phyloP scores from a whole-genome alignment of 2,888 invertebrate genomes.

The Mythimna albipuncta region DNA sequence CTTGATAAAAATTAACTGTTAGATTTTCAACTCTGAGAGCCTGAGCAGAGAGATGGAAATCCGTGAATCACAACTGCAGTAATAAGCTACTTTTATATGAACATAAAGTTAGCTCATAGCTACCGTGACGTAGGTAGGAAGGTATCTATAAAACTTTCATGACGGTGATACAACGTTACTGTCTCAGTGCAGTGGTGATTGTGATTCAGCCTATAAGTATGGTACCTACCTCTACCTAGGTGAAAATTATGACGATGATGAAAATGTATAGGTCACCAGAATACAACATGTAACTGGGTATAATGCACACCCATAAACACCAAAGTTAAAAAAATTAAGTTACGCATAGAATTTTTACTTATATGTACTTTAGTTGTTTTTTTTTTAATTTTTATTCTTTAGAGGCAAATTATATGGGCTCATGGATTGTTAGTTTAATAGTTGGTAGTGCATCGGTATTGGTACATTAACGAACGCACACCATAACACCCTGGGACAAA shows the following conservation, averaged over 20 bases:
- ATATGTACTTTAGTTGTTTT: no score
- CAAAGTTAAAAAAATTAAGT: no score
- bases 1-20: not conserved
- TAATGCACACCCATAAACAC: no score
- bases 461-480: no score
- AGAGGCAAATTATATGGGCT: no score
- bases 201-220: not conserved
- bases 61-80: not conserved
- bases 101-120: not conserved
- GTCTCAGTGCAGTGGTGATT: constrained; percentile 1
- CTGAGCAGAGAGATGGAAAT: not conserved
- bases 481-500: no score
- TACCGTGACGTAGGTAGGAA: not conserved
- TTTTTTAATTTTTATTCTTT: no score
- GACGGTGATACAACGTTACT: constrained; percentile 3
- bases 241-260: not conserved
- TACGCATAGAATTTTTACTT: no score
- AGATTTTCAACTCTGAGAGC: no score
- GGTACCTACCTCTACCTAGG: not conserved
- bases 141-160: constrained; percentile 1
- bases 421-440: no score
- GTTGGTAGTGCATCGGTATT: no score
- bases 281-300: no score
- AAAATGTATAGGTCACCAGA: not conserved
- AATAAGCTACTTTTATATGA: not conserved